These are phyloP conservation scores for Gobionotothen gibberifrons DNA, from an alignment of 2,797 vertebrate genomes.

Conservation along the genomic window DNA sequence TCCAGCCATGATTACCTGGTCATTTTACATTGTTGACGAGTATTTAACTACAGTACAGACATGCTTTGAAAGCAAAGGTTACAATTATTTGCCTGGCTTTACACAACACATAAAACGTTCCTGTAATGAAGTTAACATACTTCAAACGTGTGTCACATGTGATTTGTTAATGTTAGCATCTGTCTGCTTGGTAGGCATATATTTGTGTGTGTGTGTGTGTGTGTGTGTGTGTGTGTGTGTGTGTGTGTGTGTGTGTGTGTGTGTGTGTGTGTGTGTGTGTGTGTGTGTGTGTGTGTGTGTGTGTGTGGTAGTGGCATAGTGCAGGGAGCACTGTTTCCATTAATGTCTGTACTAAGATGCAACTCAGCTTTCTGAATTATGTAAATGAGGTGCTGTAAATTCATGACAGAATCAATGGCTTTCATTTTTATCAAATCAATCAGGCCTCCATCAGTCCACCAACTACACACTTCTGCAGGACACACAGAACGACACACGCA, in stretches of 20 bases:
- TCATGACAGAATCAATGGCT: slow-evolving; percentile 85
- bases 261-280: slow-evolving; percentile 28
- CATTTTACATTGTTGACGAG: slow-evolving; percentile 1
- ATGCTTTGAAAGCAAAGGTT: slow-evolving; percentile 5
- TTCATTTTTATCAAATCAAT: slow-evolving; percentile 86
- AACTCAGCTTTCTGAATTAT: slow-evolving; percentile 83
- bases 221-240: slow-evolving; percentile 15
- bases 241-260: slow-evolving; percentile 42
- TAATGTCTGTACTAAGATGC: slow-evolving; percentile 76
- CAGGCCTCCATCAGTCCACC: slow-evolving; percentile 79
- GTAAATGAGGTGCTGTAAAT: slow-evolving; percentile 85
- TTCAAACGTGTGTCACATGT: slow-evolving; percentile 43
- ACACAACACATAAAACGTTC: not conserved
- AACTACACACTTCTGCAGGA: slow-evolving; percentile 55
- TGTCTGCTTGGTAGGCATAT: slow-evolving; percentile 68
- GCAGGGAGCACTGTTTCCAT: slow-evolving; percentile 65
- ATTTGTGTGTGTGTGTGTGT: slow-evolving; percentile 31
- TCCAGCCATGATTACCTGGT: not conserved
- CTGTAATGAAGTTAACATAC: slow-evolving; percentile 26
- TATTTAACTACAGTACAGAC: not conserved
- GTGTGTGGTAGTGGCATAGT: slow-evolving; percentile 30
- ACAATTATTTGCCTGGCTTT: not conserved
- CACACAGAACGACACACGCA: slow-evolving; percentile 35
- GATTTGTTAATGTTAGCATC: slow-evolving; percentile 53
- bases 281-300: no score